These are phyloP conservation scores for Monochamus saltuarius DNA, from an alignment of 1,140 invertebrate genomes.

Conservation along the genomic window DNA sequence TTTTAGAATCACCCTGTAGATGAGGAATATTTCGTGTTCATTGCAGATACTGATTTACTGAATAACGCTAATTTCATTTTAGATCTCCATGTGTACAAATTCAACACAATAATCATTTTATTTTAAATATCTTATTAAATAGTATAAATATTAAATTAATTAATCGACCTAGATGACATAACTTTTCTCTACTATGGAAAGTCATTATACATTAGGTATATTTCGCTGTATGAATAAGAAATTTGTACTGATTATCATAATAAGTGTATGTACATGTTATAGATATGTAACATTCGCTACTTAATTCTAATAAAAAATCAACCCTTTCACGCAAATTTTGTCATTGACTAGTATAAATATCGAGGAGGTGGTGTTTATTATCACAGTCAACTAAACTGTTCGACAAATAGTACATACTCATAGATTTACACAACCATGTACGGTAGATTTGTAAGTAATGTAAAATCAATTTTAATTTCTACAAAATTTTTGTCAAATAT, in stretches of 20 bases:
- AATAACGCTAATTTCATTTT: no score
- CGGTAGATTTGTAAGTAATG: constrained; percentile 33
- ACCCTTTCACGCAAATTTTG: constrained; percentile 37
- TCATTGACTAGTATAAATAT: constrained; percentile 34
- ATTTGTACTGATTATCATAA: constrained; percentile 6
- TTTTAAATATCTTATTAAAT: no score
- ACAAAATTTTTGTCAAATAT: no score
- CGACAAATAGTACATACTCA: no score
- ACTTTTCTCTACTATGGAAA: constrained; percentile 9
- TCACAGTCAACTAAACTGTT: constrained; percentile 38
- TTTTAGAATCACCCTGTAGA: no score
- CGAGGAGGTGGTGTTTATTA: constrained; percentile 22
- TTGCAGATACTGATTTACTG: no score
- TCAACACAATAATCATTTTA: no score
- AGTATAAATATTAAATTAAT: no score
- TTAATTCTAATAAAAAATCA: not conserved
- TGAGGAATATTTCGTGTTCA: no score
- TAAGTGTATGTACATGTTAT: not conserved
- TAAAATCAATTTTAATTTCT: not conserved
- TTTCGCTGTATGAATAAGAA: not conserved
- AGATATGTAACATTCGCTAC: not conserved
- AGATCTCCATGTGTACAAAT: no score
- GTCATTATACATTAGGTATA: not conserved
- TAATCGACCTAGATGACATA: constrained; percentile 6
- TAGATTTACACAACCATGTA: constrained; percentile 38